Base-by-base conservation (phyloP, 2,888 invertebrate genomes). In the Apodemia duryi region DNA sequence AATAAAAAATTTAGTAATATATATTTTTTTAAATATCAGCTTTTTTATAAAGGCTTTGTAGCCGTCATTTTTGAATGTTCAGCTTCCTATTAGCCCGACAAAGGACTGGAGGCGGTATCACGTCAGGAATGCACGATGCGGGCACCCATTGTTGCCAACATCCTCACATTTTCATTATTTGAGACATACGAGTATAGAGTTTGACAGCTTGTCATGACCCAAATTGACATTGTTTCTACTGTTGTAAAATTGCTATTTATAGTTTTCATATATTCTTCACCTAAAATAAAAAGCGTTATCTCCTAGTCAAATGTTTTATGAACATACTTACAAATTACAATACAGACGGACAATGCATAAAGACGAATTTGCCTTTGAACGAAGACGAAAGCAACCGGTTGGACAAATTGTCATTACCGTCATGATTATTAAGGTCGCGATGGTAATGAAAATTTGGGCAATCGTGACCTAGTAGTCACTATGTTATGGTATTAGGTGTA, bases 101-200 rank as follows among this genome's bases (percentile, higher is more conserved):
- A 57, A 57, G 57, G 54, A 5, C n/a, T 54, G 29, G 32, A 57
- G 29, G 32, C 32, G 57, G 57, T 32, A 32, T 32, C 57, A 57
- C 32, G 57, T 57, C 32, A 29, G 57, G 57, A 32, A 57, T 57
- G 32, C 57, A 29, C 32, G 57, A 35, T 57, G 54, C 54, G 28
- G 54, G 29, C 29, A 54, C 29, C 6, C 57, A 54, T 54, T 57
- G 57, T 57, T 13, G 32, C 29, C 57, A 11, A 10, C 32, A 13
- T 57, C 13, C 57, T 49, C 49, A 49, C 43, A 43, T 43, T 43
- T 43, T 43, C 43, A 43, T 49, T 49, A 49, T 49, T 49, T 49
- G 49, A 49, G 49, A 49, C 49, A n/a, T n/a, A 21, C 21, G 21
- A 21, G 21, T 21, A 49, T 13, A 49, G 13, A 46, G 13, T 13